These are phyloP conservation scores for Branchellion lobata DNA, from an alignment of 2,888 invertebrate species.

Conservation along the genomic window DNA sequence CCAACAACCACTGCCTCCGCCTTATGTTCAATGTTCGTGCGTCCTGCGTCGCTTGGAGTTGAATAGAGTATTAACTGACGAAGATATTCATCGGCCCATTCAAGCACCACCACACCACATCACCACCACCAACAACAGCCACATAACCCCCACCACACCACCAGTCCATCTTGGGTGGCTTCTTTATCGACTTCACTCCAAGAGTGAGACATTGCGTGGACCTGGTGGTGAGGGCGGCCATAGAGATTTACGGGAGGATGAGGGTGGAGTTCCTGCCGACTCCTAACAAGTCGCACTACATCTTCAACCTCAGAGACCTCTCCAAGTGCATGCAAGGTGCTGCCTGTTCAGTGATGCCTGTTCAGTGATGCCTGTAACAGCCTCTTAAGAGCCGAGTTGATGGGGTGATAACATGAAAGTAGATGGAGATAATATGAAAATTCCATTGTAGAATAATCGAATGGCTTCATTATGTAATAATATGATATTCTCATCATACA, in stretches of 20 bases:
- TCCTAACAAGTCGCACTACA: slow-evolving; percentile 63
- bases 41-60: no score
- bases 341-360: not conserved
- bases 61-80: no score
- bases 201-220: slow-evolving; percentile 61
- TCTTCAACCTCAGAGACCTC: slow-evolving; percentile 69
- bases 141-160: no score
- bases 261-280: slow-evolving; percentile 62
- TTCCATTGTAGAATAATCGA: no score
- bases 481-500: no score
- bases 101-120: no score
- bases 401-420: no score
- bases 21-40: slow-evolving; percentile 62
- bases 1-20: slow-evolving; percentile 61
- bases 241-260: slow-evolving; percentile 63
- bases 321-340: slow-evolving; percentile 68
- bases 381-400: no score
- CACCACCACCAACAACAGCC: no score
- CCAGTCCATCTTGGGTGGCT: slow-evolving; percentile 71
- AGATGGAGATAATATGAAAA: no score
- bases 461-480: no score
- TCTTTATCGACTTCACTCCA: slow-evolving; percentile 75
- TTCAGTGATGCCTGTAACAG: not conserved
- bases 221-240: slow-evolving; percentile 60
- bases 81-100: no score